Evolutionary conservation across 1,140 invertebrate species (phyloP).

Genomic region (Trypoxylus dichotomus): DNA sequence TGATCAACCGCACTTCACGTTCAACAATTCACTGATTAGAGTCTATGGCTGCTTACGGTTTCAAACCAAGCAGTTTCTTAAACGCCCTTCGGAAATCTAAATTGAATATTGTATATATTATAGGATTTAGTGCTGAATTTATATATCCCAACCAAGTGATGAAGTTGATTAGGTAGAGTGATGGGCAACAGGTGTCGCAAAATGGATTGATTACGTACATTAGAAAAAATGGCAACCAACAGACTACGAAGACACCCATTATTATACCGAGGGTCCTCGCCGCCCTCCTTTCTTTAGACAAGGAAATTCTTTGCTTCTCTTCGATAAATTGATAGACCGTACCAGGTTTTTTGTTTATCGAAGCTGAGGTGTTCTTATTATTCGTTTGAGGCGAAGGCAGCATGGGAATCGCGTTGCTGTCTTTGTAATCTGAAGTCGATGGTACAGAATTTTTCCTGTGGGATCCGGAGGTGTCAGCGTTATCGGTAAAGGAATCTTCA

Average conservation of each 20-base stretch:
- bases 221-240: conserved; percentile 96
- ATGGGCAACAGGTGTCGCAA: conserved; percentile 77
- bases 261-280: conserved; percentile 91
- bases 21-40: not conserved
- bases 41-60: not conserved
- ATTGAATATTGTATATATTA: conserved; percentile 98
- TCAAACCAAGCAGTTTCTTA: conserved; percentile 77
- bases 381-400: conserved; percentile 34
- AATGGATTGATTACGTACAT: conserved; percentile 92
- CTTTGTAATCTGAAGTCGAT: conserved; percentile 35
- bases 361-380: conserved; percentile 53
- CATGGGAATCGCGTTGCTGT: conserved; percentile 35
- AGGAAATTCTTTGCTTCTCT: conserved; percentile 89
- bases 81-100: conserved; percentile 94
- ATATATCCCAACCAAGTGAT: conserved; percentile 97
- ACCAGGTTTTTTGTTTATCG: conserved; percentile 55
- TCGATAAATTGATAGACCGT: conserved; percentile 89
- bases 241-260: conserved; percentile 93
- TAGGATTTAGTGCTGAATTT: conserved; percentile 95
- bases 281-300: conserved; percentile 87
- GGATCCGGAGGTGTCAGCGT: conserved; percentile 51
- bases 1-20: not conserved
- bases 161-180: conserved; percentile 79
- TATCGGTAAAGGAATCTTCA: conserved; percentile 68
- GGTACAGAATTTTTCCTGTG: conserved; percentile 41